A percentile compares a stretch with the other conserved stretches of the same genome.
phyloP scores from a whole-genome alignment of 1,140 invertebrate species.

The Zaprionus capensis region DNA sequence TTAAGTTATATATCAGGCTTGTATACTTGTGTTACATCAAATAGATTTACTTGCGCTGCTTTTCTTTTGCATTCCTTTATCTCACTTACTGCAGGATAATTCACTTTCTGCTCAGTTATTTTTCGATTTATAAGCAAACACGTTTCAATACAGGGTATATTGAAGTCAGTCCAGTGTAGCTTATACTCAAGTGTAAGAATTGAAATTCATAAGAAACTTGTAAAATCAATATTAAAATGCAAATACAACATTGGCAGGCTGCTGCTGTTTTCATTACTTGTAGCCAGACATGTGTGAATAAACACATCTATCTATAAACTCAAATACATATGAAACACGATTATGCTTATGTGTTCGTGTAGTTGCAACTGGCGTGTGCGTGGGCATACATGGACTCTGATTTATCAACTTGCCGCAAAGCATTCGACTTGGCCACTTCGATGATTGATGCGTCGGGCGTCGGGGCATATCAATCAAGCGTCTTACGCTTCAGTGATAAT shows the following conservation, averaged over 20 bases:
- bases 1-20: too few relatives aligned
- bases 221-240: not conserved
- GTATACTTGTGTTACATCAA: too few relatives aligned
- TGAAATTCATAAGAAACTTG: not conserved
- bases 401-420: conserved; percentile 27
- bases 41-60: too few relatives aligned
- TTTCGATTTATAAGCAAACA: too few relatives aligned
- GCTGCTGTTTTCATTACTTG: not conserved
- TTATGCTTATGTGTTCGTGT: not conserved
- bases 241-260: not conserved
- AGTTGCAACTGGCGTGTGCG: not conserved
- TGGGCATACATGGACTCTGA: conserved; percentile 19
- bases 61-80: too few relatives aligned
- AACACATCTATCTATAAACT: not conserved
- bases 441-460: conserved; percentile 63
- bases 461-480: conserved; percentile 56
- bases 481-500: conserved; percentile 49
- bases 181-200: not conserved
- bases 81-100: too few relatives aligned
- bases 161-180: too few relatives aligned
- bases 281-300: not conserved
- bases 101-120: too few relatives aligned
- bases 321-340: not conserved
- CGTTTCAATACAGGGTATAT: too few relatives aligned
- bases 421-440: conserved; percentile 39